phyloP scores from a whole-genome alignment of 2,797 vertebrate genomes.

The Ambastaia sidthimunki region DNA sequence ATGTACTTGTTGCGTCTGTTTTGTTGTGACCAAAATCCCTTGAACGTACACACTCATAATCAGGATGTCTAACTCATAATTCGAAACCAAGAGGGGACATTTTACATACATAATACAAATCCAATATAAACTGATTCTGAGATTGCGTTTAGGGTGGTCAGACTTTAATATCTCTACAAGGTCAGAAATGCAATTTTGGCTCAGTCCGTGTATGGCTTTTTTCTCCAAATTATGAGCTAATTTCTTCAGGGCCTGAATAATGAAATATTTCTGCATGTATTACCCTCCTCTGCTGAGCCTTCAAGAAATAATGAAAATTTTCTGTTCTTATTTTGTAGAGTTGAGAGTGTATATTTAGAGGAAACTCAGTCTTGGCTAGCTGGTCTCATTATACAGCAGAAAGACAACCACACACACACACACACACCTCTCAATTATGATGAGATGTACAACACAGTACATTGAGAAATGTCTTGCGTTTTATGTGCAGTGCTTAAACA shows the following conservation, averaged over 20 bases:
- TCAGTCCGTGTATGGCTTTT: slow-evolving; percentile 12
- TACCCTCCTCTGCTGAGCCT: slow-evolving; percentile 35
- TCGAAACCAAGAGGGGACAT: not conserved
- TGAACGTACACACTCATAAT: no score
- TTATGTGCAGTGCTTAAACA: not conserved
- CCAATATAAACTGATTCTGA: slow-evolving; percentile 1
- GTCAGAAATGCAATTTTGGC: slow-evolving; percentile 12
- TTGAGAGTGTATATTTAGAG: slow-evolving; percentile 41
- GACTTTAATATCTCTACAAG: slow-evolving; percentile 25
- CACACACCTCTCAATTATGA: slow-evolving; percentile 8
- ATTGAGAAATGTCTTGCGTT: not conserved
- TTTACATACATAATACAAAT: slow-evolving; percentile 15
- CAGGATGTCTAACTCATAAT: no score
- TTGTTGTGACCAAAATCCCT: no score
- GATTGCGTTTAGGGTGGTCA: not conserved
- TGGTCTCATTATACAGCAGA: slow-evolving; percentile 32
- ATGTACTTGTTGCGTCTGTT: no score
- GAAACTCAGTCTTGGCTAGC: slow-evolving; percentile 32
- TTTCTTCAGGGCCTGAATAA: slow-evolving; percentile 41
- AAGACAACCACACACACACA: slow-evolving; percentile 29
- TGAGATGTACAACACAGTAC: slow-evolving; percentile 20
- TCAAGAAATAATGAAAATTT: slow-evolving; percentile 46
- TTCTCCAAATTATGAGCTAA: slow-evolving; percentile 32
- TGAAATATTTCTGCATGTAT: slow-evolving; percentile 44
- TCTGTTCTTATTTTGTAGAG: slow-evolving; percentile 42